These are phyloP conservation scores for Zelleria hepariella DNA, from an alignment of 2,888 invertebrate genomes.

Conservation along the genomic window DNA sequence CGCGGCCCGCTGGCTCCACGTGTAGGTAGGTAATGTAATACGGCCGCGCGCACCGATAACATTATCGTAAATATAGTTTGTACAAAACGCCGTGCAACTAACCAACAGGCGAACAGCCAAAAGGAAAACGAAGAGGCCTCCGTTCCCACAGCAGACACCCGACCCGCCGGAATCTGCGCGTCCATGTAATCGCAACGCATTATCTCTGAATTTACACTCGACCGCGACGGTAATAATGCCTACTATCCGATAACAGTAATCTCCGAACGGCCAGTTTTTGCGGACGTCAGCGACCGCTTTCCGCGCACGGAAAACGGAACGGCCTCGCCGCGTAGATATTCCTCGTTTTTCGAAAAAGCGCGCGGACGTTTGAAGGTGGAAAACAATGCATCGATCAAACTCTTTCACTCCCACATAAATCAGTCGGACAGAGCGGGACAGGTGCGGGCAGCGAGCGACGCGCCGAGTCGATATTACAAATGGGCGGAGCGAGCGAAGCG, in stretches of 20 bases:
- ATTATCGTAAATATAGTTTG: conserved; percentile 66
- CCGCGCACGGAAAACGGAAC: conserved; percentile 3
- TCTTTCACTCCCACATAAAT: conserved; percentile 71
- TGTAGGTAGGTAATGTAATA: conserved; percentile 51
- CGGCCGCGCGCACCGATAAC: conserved; percentile 43
- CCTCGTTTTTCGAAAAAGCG: conserved; percentile 30
- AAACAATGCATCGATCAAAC: conserved; percentile 70
- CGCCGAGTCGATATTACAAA: conserved; percentile 68
- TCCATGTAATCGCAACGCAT: conserved; percentile 48
- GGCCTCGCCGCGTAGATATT: no score
- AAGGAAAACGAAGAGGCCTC: conserved; percentile 31
- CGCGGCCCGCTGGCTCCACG: conserved; percentile 22
- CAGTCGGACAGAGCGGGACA: conserved; percentile 67
- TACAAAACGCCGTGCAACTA: conserved; percentile 51
- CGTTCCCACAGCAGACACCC: conserved; percentile 46
- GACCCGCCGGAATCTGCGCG: conserved; percentile 49
- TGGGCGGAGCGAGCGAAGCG: conserved; percentile 64
- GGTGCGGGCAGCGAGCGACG: conserved; percentile 51
- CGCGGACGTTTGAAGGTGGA: conserved; percentile 51
- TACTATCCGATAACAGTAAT: conserved; percentile 32
- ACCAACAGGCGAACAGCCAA: conserved; percentile 29
- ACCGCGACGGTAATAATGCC: conserved; percentile 31
- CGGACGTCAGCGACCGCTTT: background rate
- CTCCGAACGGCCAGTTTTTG: conserved; percentile 25
- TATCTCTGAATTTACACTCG: conserved; percentile 53